A percentile compares a stretch with the other conserved stretches of the same genome.
phyloP scores from a whole-genome alignment of 2,888 invertebrate species.

The Eupeodes latifasciatus region DNA sequence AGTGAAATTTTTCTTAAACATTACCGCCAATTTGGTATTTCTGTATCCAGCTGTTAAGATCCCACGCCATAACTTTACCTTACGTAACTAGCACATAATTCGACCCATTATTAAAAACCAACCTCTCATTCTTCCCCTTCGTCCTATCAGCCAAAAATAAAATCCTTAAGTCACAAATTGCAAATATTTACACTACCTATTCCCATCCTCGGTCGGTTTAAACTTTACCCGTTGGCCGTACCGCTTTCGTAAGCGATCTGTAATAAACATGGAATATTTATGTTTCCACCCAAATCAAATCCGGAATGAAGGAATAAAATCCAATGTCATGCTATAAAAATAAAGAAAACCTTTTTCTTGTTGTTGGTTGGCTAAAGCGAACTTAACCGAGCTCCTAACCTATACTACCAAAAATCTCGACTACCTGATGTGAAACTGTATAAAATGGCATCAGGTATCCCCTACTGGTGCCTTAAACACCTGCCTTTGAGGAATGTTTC shows the following conservation, averaged over 20 bases:
- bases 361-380: not conserved
- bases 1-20: not conserved
- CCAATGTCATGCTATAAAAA: constrained; percentile 48
- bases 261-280: constrained; percentile 70
- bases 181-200: constrained; percentile 60
- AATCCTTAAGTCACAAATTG: constrained; percentile 48
- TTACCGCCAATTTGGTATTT: not conserved
- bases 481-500: constrained; percentile 70
- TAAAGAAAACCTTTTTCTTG: not conserved
- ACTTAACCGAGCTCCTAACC: constrained; percentile 2
- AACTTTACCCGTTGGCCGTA: not conserved
- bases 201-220: not conserved
- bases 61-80: not conserved
- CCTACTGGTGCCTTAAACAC: constrained; percentile 64
- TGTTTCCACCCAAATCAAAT: constrained; percentile 52
- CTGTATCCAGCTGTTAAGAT: not conserved
- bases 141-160: not conserved
- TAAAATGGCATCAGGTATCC: constrained; percentile 29
- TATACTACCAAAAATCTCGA: constrained; percentile 11
- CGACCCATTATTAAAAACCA: not conserved
- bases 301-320: not conserved
- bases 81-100: constrained; percentile 23
- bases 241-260: constrained; percentile 38
- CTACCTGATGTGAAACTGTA: not conserved
- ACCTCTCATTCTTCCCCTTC: no score